Conservation (phyloP, 2,113 vertebrate genomes). For the Isurus oxyrinchus region DNA sequence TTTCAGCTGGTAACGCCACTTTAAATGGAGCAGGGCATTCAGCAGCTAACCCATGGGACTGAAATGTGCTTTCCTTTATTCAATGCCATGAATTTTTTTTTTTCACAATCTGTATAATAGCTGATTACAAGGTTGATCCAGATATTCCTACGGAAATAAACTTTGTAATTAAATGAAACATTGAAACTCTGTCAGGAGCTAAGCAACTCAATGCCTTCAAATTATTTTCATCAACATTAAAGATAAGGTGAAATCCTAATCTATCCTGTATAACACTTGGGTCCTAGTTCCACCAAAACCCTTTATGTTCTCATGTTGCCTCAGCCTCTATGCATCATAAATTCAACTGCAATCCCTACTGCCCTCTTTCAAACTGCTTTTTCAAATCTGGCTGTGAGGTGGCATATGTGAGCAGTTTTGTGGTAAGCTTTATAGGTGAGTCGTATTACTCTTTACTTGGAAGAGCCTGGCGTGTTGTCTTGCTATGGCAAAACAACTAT, state of each 20-base stretch:
- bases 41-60: neutral
- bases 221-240: neutral
- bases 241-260: neutral
- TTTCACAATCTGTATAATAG: neutral
- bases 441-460: neutral
- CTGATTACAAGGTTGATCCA: constrained; percentile 1
- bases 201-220: neutral
- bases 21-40: constrained; percentile 22
- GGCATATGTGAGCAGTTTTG: neutral
- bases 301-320: neutral
- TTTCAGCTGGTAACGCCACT: neutral
- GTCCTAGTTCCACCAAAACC: neutral
- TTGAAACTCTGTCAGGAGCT: neutral
- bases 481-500: neutral
- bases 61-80: neutral
- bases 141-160: neutral
- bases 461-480: neutral
- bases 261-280: neutral
- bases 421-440: neutral
- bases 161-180: neutral
- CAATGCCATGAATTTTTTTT: neutral
- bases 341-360: neutral
- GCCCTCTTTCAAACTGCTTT: neutral
- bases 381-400: neutral
- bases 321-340: neutral